Conservation (phyloP, 2,113 vertebrate species). For the Sminthopsis crassicaudata region DNA sequence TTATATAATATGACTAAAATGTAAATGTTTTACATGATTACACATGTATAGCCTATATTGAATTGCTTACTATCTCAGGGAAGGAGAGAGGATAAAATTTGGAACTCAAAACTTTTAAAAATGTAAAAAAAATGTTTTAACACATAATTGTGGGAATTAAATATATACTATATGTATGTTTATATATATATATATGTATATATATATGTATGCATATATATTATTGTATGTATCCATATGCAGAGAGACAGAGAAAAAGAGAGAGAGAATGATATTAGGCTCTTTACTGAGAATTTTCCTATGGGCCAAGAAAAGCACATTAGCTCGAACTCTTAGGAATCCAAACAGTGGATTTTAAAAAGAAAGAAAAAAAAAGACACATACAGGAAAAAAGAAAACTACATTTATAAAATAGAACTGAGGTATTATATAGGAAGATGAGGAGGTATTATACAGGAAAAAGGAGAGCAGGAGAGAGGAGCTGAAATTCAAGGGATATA, state of each 20-base stretch:
- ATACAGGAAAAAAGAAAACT: background rate
- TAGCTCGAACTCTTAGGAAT: background rate
- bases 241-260: too few relatives aligned
- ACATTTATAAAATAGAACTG: background rate
- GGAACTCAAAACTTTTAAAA: background rate
- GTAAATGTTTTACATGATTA: background rate
- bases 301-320: background rate
- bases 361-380: background rate
- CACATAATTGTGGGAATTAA: background rate
- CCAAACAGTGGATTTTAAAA: background rate
- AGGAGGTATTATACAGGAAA: background rate
- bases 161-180: background rate
- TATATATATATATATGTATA: too few relatives aligned
- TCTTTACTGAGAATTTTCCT: background rate
- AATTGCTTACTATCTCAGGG: too few relatives aligned
- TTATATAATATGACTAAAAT: background rate
- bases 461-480: background rate
- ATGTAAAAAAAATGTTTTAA: background rate
- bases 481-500: background rate
- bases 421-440: background rate
- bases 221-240: too few relatives aligned
- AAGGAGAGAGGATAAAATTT: background rate
- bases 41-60: background rate
- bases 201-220: too few relatives aligned
- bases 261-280: background rate